Base-by-base conservation (phyloP, 1,140 invertebrate species). In the Forficula auricularia region DNA sequence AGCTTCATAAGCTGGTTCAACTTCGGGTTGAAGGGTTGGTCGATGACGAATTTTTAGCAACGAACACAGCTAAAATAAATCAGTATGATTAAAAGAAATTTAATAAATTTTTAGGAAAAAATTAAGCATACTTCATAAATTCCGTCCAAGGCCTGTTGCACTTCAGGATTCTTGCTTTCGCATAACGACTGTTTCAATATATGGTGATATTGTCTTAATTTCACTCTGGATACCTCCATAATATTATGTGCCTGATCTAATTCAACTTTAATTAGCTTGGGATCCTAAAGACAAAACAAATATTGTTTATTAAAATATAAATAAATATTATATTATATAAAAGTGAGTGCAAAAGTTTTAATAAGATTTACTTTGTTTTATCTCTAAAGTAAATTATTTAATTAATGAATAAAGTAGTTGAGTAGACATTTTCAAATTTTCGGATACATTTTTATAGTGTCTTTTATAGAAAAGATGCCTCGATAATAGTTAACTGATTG, bases 241-340 rank as follows among this genome's bases (percentile, higher is more conserved):
- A 65, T 52, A 10, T 54, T 58, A 31, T 59, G 56, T 2, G 58
- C 58, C 43, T 64, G 59, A 41, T 60, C 56, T 12, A 66, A 42
- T 47, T 66, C 61, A 27, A 56, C 41, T 7, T 55, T 50, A 14
- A 65, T 34, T 3, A 62, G 42, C 35, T 58, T 60, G 4, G 59
- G 56, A 43, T 62, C 63, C 63, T 65, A 44, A 34, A 37, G 30
- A 31, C n/a, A 42, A 42, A 33, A 27, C n/a, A 19, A 8, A 20
- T 40, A 7, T n/a, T 19, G 27, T 27, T 38, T 52, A 55, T 3
- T 54, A 59, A 41, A 60, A 57, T 45, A 57, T 54, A 9, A 57
- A 53, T 2, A 55, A 42, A 6, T 48, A 43, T 47, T 55, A 51
- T 2, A 42, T 8, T 19, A 36, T 39, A 7, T 40, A 16, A 34